Conservation (phyloP, 2,113 vertebrate species). For the Dromiciops gliroides region DNA sequence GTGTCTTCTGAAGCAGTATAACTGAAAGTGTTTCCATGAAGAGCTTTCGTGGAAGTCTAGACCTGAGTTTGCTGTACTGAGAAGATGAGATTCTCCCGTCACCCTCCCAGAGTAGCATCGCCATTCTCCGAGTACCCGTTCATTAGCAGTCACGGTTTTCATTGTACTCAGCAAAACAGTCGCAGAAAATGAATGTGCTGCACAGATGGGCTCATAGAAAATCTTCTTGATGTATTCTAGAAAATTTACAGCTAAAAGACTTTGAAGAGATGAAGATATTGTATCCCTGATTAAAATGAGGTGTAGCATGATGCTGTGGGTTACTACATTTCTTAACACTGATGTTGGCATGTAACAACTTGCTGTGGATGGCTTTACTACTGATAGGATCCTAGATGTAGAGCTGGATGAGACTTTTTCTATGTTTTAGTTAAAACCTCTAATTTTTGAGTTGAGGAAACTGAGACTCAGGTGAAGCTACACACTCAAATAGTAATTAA, state of each 20-base stretch:
- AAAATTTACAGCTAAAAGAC: slow-evolving; percentile 76
- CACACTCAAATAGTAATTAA: neutral
- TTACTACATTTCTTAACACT: slow-evolving; percentile 22
- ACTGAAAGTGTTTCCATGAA: slow-evolving; percentile 26
- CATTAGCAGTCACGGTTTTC: slow-evolving; percentile 75
- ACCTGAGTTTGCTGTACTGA: slow-evolving; percentile 29
- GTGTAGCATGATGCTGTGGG: slow-evolving; percentile 69
- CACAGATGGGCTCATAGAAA: slow-evolving; percentile 78
- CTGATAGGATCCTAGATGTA: neutral
- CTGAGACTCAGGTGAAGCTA: neutral
- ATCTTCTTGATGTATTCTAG: slow-evolving; percentile 76
- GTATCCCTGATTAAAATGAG: slow-evolving; percentile 75
- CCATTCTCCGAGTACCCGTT: slow-evolving; percentile 46
- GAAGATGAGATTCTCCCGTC: slow-evolving; percentile 36
- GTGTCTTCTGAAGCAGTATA: slow-evolving; percentile 1
- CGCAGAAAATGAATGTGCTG: slow-evolving; percentile 75
- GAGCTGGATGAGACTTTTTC: neutral
- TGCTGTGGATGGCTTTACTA: neutral
- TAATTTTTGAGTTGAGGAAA: neutral
- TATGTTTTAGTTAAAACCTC: neutral
- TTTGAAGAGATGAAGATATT: slow-evolving; percentile 75
- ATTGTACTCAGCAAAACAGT: slow-evolving; percentile 78
- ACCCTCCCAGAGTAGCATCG: neutral
- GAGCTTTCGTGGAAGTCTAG: slow-evolving; percentile 3
- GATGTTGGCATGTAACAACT: slow-evolving; percentile 21